These are phyloP conservation scores for Tetranychus urticae DNA, from an alignment of 1,140 invertebrate genomes.

Conservation along the genomic window DNA sequence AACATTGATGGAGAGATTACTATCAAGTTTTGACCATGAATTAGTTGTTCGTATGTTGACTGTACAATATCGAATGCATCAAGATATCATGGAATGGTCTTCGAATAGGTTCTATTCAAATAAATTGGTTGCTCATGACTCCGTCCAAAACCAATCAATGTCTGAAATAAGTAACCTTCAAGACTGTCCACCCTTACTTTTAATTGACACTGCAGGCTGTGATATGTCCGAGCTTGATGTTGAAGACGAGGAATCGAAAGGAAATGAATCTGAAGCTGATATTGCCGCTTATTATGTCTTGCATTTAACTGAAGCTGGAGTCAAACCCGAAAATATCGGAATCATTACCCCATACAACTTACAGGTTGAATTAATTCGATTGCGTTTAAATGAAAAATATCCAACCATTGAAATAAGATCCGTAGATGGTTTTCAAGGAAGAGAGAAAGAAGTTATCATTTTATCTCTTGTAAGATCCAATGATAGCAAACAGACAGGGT, in stretches of 20 bases:
- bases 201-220: conserved; percentile 31
- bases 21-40: conserved; percentile 18
- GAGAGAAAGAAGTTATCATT: conserved; percentile 35
- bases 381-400: conserved; percentile 17
- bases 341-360: conserved; percentile 35
- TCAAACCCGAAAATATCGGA: conserved; percentile 27
- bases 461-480: conserved; percentile 31
- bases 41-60: conserved; percentile 30
- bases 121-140: conserved; percentile 37
- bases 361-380: conserved; percentile 24
- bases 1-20: conserved; percentile 52
- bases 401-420: conserved; percentile 25
- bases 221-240: conserved; percentile 16
- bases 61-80: conserved; percentile 84
- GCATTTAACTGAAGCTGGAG: conserved; percentile 23
- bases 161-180: conserved; percentile 33
- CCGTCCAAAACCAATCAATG: conserved; percentile 26
- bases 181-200: background rate
- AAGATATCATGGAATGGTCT: conserved; percentile 35
- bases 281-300: conserved; percentile 26
- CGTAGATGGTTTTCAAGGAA: conserved; percentile 37
- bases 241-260: conserved; percentile 14
- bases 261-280: conserved; percentile 32
- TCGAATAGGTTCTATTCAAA: background rate
- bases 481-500: conserved; percentile 29